Percentiles rank a stretch among this genome's conserved stretches.
These are phyloP conservation scores for Corythornis cristatus DNA, from an alignment of 2,113 vertebrate species.

Conservation along the genomic window DNA sequence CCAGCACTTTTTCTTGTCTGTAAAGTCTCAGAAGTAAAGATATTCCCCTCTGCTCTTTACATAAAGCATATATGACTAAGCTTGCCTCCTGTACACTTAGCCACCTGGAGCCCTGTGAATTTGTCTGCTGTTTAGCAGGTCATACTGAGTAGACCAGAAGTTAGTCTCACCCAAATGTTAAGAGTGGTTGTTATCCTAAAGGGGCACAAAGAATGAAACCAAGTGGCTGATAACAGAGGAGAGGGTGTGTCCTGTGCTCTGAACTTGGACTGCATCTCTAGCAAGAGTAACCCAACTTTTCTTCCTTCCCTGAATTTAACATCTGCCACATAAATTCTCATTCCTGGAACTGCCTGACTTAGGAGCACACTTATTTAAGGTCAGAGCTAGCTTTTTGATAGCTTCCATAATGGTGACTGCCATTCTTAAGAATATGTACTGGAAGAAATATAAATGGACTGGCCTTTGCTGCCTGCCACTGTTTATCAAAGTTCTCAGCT, in stretches of 20 bases:
- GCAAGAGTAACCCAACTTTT: not conserved
- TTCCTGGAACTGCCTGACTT: not conserved
- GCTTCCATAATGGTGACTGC: constrained; percentile 50
- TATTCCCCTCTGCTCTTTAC: not conserved
- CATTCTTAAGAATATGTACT: constrained; percentile 29
- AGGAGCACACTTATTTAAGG: constrained; percentile 42
- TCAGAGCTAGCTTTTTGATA: constrained; percentile 47
- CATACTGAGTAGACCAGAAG: not conserved
- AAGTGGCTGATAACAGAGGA: not conserved
- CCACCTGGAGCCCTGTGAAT: not conserved
- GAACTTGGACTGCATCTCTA: not conserved
- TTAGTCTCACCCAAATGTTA: accelerated
- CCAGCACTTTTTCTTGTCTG: not conserved
- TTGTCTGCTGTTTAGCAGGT: accelerated
- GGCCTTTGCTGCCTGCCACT: constrained; percentile 38
- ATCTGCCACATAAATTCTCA: constrained; percentile 27
- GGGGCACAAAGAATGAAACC: not conserved
- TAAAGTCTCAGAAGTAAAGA: not conserved
- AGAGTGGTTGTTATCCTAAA: not conserved
- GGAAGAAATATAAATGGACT: constrained; percentile 17
- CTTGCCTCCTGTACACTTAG: not conserved
- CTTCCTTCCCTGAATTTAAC: not conserved
- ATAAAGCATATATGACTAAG: accelerated
- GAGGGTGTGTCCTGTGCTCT: not conserved
- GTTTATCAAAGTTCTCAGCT: constrained; percentile 15